Evolutionary conservation across 2,113 vertebrate species (phyloP), one percentile per base, ranked within the genome.

Genomic region (Regulus satrapa): DNA sequence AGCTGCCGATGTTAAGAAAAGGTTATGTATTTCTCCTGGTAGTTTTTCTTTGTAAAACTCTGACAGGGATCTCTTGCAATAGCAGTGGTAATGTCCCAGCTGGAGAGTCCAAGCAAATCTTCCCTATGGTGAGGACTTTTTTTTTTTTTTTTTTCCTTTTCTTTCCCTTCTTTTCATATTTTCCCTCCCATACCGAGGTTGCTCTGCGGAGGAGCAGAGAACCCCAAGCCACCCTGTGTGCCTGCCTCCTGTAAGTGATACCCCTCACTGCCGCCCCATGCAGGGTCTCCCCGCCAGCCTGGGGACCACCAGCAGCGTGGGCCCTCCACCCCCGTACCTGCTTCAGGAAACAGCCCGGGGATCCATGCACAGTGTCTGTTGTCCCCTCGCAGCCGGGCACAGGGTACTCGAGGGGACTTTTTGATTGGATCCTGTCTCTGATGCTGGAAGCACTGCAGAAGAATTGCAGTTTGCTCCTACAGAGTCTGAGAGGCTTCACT

Each of bases 1-100:
- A 97, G 85, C 96, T 91, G 86, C 95, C 32, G 69, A 95, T 95
- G 97, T 97, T 97, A 97, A 97, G 94, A 97, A 97, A 97, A 97
- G 97, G 97, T 97, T 97, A 96, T 97, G 96, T 97, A 95, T 97
- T 97, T 97, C 95, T 95, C 94, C 94, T 95, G 88, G 73, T 97
- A 97, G 93, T 97, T 97, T 97, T 96, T 87, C 95, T 97, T 97
- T 90, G 63, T 95, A 89, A 96, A 96, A 95, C 92, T 95, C 92
- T 94, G 93, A 92, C 95, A 92, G 62, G 62, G 86, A 92, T 97
- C 86, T 92, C 95, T 91, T 92, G 94, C 96, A 82, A 89, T 89
- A 95, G 93, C 5, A 28, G 43, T 58, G 64, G 81, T 92, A 88
- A 81, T 56, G 74, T 62, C 85, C 49, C 73, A 61, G 83, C 94